Percentiles rank a stretch among this genome's conserved stretches.
These are phyloP conservation scores for Agrotis exclamationis DNA, from an alignment of 2,888 invertebrate species.

Conservation along the genomic window DNA sequence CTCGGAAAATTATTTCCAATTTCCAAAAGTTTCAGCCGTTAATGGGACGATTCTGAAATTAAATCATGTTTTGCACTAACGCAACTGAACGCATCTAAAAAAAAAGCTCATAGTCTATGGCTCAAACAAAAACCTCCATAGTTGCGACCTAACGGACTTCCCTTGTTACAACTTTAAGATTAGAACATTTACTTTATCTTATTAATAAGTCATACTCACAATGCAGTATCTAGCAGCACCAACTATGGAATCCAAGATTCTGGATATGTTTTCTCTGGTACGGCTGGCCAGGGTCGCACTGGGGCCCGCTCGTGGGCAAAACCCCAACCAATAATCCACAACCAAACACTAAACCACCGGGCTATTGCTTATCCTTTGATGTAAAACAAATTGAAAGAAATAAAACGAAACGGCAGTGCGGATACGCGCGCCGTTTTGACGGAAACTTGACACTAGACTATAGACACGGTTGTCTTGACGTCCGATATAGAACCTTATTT, in stretches of 20 bases:
- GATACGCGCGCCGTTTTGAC: conserved; percentile 87
- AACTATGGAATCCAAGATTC: conserved; percentile 90
- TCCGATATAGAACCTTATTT: conserved; percentile 78
- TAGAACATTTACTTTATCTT: conserved; percentile 18
- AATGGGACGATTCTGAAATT: conserved; percentile 88
- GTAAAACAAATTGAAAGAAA: conserved; percentile 89
- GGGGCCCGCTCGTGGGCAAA: conserved; percentile 80
- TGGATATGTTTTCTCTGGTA: conserved; percentile 87
- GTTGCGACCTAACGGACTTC: conserved; percentile 59
- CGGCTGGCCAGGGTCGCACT: conserved; percentile 88
- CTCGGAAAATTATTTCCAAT: conserved; percentile 83
- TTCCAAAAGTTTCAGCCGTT: conserved; percentile 85
- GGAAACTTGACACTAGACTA: conserved; percentile 78
- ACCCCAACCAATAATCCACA: conserved; percentile 79
- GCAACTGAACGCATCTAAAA: conserved; percentile 72
- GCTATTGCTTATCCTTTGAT: conserved; percentile 89
- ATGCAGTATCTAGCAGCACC: conserved; percentile 90
- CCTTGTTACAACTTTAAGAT: conserved; percentile 41
- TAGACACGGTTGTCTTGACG: conserved; percentile 67
- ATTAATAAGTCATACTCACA: conserved; percentile 80
- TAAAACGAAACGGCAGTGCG: conserved; percentile 87
- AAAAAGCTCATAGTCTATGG: conserved; percentile 61
- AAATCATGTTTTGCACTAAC: conserved; percentile 84
- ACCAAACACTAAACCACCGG: conserved; percentile 79
- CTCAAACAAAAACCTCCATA: conserved; percentile 56